phyloP scores from a whole-genome alignment of 2,888 invertebrate species.

The Drosophila histrio region DNA sequence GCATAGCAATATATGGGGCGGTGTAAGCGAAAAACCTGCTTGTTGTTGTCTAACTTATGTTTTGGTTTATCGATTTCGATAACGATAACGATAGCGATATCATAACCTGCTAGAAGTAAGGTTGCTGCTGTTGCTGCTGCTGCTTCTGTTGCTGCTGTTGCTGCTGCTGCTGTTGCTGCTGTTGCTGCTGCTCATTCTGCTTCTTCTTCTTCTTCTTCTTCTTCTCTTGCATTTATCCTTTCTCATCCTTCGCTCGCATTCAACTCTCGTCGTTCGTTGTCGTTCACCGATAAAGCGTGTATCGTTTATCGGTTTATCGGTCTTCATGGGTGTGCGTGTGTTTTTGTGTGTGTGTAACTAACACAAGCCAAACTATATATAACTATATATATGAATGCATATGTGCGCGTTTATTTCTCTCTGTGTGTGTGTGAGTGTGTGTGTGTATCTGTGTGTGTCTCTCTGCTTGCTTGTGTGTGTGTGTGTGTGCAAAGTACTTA shows the following conservation, averaged over 20 bases:
- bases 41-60: slow-evolving; percentile 22
- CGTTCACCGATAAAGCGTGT: slow-evolving; percentile 25
- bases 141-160: slow-evolving; percentile 6
- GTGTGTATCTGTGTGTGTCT: slow-evolving; percentile 35
- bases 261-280: slow-evolving; percentile 25
- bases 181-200: not conserved
- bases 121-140: slow-evolving; percentile 19
- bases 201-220: not conserved
- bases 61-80: slow-evolving; percentile 26
- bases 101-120: slow-evolving; percentile 36
- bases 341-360: slow-evolving; percentile 12
- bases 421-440: slow-evolving; percentile 13
- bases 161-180: slow-evolving; percentile 10
- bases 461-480: slow-evolving; percentile 18
- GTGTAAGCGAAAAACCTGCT: slow-evolving; percentile 41
- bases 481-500: slow-evolving; percentile 64
- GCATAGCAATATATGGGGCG: slow-evolving; percentile 48
- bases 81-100: slow-evolving; percentile 27
- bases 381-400: slow-evolving; percentile 10
- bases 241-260: slow-evolving; percentile 10
- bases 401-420: slow-evolving; percentile 16
- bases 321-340: not conserved
- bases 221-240: slow-evolving; percentile 2
- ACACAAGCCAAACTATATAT: slow-evolving; percentile 24
- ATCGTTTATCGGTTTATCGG: slow-evolving; percentile 30